Evolutionary conservation across 2,888 invertebrate species (phyloP).

Genomic region (Panopea generosa): DNA sequence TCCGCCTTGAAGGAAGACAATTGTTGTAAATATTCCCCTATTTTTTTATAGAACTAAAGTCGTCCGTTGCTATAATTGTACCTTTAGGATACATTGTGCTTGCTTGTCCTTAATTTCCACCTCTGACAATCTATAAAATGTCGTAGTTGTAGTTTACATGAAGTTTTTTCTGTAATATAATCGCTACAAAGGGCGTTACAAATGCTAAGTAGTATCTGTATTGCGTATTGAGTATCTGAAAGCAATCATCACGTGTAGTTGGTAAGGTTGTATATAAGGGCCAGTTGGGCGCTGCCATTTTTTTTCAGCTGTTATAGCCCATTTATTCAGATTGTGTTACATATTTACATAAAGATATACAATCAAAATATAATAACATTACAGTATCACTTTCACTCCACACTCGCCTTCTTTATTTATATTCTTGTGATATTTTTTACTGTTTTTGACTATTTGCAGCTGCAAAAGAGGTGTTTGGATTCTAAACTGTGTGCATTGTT

Average conservation of each 20-base stretch:
- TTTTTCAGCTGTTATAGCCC: no score
- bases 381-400: no score
- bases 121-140: conserved; percentile 34
- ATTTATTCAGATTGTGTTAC: no score
- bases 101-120: conserved; percentile 29
- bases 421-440: no score
- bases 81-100: conserved; percentile 22
- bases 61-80: conserved; percentile 35
- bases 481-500: no score
- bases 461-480: no score
- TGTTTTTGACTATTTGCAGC: no score
- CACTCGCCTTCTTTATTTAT: no score
- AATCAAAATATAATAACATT: no score
- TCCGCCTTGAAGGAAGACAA: conserved; percentile 23
- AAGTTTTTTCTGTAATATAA: conserved; percentile 52
- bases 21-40: conserved; percentile 36
- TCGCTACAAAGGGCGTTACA: conserved; percentile 49
- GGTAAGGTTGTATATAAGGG: no score
- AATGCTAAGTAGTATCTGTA: conserved; percentile 55
- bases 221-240: conserved; percentile 31
- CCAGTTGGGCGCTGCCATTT: no score
- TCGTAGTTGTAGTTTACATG: conserved; percentile 54
- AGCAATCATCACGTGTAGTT: conserved; percentile 43
- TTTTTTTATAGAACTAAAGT: conserved; percentile 31
- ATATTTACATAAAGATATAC: no score